A percentile compares a stretch with the other conserved stretches of the same genome.
These are phyloP conservation scores for Ciconia boyciana DNA, from an alignment of 2,113 vertebrate genomes.

Conservation along the genomic window DNA sequence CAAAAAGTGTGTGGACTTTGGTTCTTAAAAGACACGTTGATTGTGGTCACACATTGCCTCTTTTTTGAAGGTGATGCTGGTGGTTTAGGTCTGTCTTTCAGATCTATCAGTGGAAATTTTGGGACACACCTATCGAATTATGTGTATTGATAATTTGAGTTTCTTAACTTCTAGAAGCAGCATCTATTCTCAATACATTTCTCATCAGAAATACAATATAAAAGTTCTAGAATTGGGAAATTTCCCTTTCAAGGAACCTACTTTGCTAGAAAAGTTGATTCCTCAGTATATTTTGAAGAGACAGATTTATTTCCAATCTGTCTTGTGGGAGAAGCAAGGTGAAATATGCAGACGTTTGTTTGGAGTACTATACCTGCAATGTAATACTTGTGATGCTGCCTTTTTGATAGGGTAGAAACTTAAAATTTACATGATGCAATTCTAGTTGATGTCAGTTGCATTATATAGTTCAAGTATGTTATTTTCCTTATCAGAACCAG, in stretches of 20 bases:
- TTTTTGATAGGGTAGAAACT: background rate
- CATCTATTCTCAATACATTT: background rate
- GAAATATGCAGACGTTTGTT: background rate
- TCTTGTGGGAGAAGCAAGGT: background rate
- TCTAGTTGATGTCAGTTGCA: background rate
- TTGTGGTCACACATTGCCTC: background rate
- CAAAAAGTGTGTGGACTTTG: background rate
- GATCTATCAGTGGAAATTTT: background rate
- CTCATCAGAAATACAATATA: background rate
- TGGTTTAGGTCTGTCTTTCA: background rate
- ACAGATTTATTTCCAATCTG: fast-evolving
- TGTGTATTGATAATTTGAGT: background rate
- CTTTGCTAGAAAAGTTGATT: background rate
- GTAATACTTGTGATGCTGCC: background rate
- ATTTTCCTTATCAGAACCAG: slow-evolving; percentile 38
- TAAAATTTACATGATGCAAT: background rate
- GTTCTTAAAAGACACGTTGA: background rate
- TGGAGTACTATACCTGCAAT: background rate
- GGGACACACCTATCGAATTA: background rate
- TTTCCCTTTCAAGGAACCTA: background rate
- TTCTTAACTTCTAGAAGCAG: background rate
- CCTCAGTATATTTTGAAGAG: background rate
- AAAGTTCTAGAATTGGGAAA: background rate
- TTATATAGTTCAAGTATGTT: background rate
- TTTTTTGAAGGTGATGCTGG: background rate